Conservation (phyloP, 2,113 vertebrate genomes). For the Paracanthobrama guichenoti region DNA sequence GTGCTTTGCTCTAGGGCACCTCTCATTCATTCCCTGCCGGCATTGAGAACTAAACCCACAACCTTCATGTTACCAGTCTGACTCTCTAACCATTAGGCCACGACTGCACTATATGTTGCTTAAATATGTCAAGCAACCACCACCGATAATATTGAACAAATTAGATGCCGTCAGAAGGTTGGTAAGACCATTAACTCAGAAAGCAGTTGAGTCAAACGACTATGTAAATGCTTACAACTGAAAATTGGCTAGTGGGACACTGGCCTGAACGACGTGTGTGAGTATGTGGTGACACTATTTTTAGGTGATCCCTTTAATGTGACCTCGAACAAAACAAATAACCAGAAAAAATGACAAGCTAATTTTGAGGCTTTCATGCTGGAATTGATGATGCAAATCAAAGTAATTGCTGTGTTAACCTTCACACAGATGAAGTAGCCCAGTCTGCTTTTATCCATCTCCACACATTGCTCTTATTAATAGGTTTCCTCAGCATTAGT, state of each 20-base stretch:
- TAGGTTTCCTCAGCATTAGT: conserved; percentile 40
- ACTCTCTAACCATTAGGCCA: too few relatives aligned
- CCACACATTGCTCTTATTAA: conserved; percentile 25
- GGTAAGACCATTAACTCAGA: conserved; percentile 3
- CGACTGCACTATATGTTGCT: too few relatives aligned
- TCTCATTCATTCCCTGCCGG: too few relatives aligned
- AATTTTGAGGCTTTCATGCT: neutral
- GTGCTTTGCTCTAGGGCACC: too few relatives aligned
- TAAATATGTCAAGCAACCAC: neutral
- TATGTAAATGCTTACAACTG: neutral
- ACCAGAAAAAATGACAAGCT: neutral
- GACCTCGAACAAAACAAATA: neutral
- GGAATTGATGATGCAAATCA: neutral
- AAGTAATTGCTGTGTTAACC: neutral
- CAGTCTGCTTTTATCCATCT: conserved; percentile 3
- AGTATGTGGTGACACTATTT: neutral
- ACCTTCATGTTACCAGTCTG: too few relatives aligned
- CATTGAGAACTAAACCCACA: too few relatives aligned
- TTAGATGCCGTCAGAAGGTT: neutral
- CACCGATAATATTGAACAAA: neutral
- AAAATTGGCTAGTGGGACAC: neutral
- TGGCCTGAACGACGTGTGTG: neutral
- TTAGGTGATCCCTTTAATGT: conserved; percentile 1
- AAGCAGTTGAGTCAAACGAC: neutral
- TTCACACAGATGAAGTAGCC: neutral